Evolutionary conservation across 2,797 vertebrate genomes (phyloP), one percentile per base, ranked within the genome.

Genomic region (Phataginus tricuspis): DNA sequence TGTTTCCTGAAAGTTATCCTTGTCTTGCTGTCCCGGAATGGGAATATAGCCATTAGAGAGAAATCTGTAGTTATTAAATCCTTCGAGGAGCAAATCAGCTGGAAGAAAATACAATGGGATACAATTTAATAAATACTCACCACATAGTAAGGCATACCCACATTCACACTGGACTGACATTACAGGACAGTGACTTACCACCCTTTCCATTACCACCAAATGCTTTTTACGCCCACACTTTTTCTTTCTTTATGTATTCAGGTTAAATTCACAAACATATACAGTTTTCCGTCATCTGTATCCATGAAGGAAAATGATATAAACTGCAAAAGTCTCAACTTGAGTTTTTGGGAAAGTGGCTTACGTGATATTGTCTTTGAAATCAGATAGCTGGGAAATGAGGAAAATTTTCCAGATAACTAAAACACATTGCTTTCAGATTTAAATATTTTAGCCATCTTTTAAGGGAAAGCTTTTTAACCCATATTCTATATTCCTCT

Each of bases 1-100:
- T 4, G 99, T 99, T 98, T 99, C 99, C 96, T 99, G 99, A 90
- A 99, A 99, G 98, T 99, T 99, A 97, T 99, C 99, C 96, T 99
- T 99, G 99, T 99, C 99, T 97, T 99, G 99, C 49, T 99, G 99
- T 71, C 99, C 99, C 1, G 99, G 99, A 97, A 99, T 99, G 31
- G 99, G 98, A 97, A 99, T 98, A 98, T 99, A 99, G 72, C 99
- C 99, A 16, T 99, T 99, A 90, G 99, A 99, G 86, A 99, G 98
- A 98, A 99, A 99, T 94, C 99, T 99, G 98, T 99, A 99, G 98
- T 98, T 99, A 98, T 99, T 99, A 98, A 99, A 99, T 77, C 99
- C 99, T 98, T 99, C 99, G 23, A 99, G 98, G 91, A 99, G 99
- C 97, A 99, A 98, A 97, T 99, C 99, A 37, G 99, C 99, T 99